These are phyloP conservation scores for Canis aureus DNA, from an alignment of 2,113 vertebrate genomes.

Conservation along the genomic window DNA sequence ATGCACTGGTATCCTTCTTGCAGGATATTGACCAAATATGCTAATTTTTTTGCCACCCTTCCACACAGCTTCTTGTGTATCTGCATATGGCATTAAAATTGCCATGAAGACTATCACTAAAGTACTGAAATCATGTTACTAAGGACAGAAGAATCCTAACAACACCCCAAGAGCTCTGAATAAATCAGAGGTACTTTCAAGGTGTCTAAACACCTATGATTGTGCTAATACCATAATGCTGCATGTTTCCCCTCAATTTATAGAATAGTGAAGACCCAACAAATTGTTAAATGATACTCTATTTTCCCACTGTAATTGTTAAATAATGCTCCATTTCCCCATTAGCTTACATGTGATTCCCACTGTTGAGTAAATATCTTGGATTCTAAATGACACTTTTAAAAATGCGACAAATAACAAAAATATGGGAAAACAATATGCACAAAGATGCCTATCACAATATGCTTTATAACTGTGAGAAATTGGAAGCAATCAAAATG, in stretches of 20 bases:
- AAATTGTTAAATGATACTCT: constrained; percentile 52
- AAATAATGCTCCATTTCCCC: constrained; percentile 33
- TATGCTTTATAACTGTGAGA: constrained; percentile 54
- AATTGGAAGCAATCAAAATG: constrained; percentile 54
- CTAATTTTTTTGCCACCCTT: neutral
- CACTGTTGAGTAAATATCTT: constrained; percentile 43
- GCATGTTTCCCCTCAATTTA: neutral
- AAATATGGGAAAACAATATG: constrained; percentile 59
- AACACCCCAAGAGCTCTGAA: constrained; percentile 22
- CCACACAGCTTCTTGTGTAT: constrained; percentile 15
- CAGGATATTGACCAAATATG: neutral
- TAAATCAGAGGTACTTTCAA: neutral
- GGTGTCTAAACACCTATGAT: neutral
- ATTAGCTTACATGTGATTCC: constrained; percentile 35
- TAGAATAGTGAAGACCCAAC: neutral
- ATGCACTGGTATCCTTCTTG: neutral
- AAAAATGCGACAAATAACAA: constrained; percentile 37
- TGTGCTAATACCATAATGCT: constrained; percentile 12
- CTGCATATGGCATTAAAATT: constrained; percentile 64
- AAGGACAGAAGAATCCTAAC: constrained; percentile 1
- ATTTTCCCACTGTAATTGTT: constrained; percentile 24
- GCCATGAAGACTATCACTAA: constrained; percentile 66
- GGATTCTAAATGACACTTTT: neutral
- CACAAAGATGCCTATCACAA: constrained; percentile 32
- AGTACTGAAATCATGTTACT: constrained; percentile 17